Conservation (phyloP, 2,797 vertebrate genomes). For the Halcyon chelicuti region DNA sequence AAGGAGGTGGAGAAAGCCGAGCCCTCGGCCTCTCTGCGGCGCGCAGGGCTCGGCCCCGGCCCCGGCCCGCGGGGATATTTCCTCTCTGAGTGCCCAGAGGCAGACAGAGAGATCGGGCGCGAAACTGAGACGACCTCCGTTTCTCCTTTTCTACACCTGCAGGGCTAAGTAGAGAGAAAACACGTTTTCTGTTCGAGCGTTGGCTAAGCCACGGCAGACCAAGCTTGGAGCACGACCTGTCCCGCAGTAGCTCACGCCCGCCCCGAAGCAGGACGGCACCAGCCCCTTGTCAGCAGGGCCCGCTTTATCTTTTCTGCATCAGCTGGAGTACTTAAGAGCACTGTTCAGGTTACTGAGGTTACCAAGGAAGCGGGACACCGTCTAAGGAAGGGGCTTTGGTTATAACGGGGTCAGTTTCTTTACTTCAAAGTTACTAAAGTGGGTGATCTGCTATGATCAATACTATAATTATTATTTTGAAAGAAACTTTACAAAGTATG, state of each 20-base stretch:
- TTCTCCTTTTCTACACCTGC: not conserved
- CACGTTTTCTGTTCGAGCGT: rapidly evolving
- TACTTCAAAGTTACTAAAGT: not conserved
- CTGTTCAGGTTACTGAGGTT: not conserved
- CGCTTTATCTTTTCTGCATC: rapidly evolving
- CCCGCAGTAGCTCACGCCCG: rapidly evolving
- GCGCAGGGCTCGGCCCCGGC: not conserved
- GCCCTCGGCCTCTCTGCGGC: not conserved
- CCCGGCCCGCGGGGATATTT: rapidly evolving
- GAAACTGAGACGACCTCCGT: rapidly evolving
- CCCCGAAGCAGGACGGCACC: not conserved
- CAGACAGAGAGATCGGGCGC: rapidly evolving
- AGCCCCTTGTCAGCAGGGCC: not conserved
- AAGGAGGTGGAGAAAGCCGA: rapidly evolving
- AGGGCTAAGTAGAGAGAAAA: rapidly evolving
- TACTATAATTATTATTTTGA: not conserved
- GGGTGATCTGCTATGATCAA: not conserved
- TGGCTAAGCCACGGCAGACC: not conserved
- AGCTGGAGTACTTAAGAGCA: not conserved
- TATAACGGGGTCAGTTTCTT: not conserved
- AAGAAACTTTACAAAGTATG: not conserved
- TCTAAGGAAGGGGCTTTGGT: not conserved
- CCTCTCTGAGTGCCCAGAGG: rapidly evolving
- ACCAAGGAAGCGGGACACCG: not conserved
- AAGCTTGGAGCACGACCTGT: rapidly evolving